phyloP scores from a whole-genome alignment of 37 sponge, comb jelly and placozoan genomes.

The Oopsacas minuta region DNA sequence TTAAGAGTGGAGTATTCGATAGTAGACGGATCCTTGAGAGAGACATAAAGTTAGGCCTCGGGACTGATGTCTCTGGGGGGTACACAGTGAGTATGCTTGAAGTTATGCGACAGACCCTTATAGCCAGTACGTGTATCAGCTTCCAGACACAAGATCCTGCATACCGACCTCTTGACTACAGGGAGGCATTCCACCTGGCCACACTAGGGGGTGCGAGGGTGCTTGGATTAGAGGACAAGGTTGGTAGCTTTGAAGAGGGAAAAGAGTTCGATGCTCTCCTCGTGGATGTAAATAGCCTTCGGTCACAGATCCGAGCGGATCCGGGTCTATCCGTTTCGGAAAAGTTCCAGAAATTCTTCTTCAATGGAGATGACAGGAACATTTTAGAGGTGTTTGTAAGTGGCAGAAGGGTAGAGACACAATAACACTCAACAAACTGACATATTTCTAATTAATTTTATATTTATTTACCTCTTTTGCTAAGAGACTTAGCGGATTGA shows the following conservation, averaged over 20 bases:
- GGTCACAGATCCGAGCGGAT: not conserved
- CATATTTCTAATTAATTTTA: not conserved
- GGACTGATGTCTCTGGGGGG: conserved; percentile 69
- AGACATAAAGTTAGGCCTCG: conserved; percentile 48
- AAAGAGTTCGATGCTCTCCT: conserved; percentile 19
- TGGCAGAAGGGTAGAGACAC: not conserved
- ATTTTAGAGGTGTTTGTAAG: conserved; percentile 24
- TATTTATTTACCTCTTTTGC: not conserved
- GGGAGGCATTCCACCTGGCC: conserved; percentile 63
- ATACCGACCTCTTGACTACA: conserved; percentile 21
- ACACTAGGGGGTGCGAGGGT: conserved; percentile 62
- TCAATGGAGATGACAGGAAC: conserved; percentile 35
- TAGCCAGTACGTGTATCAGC: conserved; percentile 31
- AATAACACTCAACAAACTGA: not conserved
- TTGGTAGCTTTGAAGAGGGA: conserved; percentile 47
- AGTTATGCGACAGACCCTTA: conserved; percentile 37
- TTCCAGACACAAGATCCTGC: not conserved
- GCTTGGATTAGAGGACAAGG: conserved; percentile 34
- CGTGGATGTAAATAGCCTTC: not conserved
- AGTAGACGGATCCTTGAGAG: conserved; percentile 23
- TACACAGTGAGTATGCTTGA: conserved; percentile 43
- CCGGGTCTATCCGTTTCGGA: not conserved
- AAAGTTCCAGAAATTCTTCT: not conserved
- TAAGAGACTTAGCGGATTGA: not conserved
- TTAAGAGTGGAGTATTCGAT: conserved; percentile 45